Conservation (phyloP, 2,797 vertebrate genomes). For the Micropoecilia bifurca region DNA sequence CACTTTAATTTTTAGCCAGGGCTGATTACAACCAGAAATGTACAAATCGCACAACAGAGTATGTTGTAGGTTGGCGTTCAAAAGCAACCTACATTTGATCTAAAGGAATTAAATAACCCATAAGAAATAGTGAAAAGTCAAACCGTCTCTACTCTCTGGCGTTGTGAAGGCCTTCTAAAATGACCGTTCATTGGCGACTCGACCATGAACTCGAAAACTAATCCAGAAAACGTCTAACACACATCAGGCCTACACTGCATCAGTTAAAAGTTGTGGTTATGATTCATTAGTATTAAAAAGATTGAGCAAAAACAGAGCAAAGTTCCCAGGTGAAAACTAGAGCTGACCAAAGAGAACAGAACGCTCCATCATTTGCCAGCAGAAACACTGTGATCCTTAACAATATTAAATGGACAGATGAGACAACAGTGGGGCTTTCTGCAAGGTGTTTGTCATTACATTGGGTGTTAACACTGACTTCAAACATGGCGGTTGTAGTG, state of each 20-base stretch:
- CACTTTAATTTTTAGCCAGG: background rate
- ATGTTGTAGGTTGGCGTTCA: background rate
- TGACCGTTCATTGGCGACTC: background rate
- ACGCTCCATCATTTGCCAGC: background rate
- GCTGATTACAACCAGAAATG: background rate
- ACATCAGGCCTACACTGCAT: background rate
- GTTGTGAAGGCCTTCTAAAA: background rate
- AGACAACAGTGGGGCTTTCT: background rate
- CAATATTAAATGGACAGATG: background rate
- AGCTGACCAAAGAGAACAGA: background rate
- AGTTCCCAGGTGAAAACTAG: background rate
- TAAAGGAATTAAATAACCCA: background rate
- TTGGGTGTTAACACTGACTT: background rate
- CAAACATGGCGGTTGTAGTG: background rate
- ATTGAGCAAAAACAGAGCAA: background rate
- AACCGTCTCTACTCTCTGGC: background rate
- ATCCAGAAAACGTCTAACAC: background rate
- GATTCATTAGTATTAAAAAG: background rate
- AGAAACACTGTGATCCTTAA: background rate
- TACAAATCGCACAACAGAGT: background rate
- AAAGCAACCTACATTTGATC: background rate
- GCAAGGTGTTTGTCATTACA: background rate
- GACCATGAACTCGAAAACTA: background rate
- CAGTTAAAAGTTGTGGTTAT: background rate
- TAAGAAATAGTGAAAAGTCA: background rate